Base-by-base conservation (phyloP, 2,113 vertebrate species). In the Carollia perspicillata region DNA sequence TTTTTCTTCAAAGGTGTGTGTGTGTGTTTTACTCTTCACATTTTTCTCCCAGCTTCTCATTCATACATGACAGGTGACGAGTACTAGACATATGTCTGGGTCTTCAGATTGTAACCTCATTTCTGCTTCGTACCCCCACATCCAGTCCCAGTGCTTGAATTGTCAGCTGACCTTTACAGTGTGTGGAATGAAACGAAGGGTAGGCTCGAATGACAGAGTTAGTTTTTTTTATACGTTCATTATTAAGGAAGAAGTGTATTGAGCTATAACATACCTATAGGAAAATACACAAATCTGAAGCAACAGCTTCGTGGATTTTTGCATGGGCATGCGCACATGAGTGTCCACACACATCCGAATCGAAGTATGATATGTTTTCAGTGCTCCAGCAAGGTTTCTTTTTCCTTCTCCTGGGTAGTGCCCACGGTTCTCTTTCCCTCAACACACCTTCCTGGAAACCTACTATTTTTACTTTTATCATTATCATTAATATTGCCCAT, bases 331-430 rank as follows among this genome's bases (percentile, higher is more conserved):
- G 10, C 6, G 16, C 26, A 16, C 83, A 0, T 6, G 80, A 33
- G 2, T 8, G 28, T 42, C 9, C 23, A 13, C 51, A 23, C 23
- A 10, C 26, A 12, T 74, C 30, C 30, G 35, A 6, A 33, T 51
- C 9, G 42, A 47, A 40, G 42, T 33, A 1, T 2, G 5, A 6
- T 37, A 1, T 1, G 8, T 55, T 78, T 35, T 53, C 26, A 55
- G 0, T 20, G 44, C 28, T 12, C 30, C 0, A 0, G 0, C 16
- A 66, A 37, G 22, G 44, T 55, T 13, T 40, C 5, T 40, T 1
- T 3, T 28, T 49, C 44, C 55, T 58, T 18, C 12, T 35, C 2
- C 47, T 40, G 23, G 35, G 53, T 35, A 60, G 13, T 14, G 8
- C 69, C n/a, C 37, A 26, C 12, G 14, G 42, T 30, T 72, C 18